Evolutionary conservation across 2,797 vertebrate species (phyloP).

Genomic region (Hybognathus amarus): DNA sequence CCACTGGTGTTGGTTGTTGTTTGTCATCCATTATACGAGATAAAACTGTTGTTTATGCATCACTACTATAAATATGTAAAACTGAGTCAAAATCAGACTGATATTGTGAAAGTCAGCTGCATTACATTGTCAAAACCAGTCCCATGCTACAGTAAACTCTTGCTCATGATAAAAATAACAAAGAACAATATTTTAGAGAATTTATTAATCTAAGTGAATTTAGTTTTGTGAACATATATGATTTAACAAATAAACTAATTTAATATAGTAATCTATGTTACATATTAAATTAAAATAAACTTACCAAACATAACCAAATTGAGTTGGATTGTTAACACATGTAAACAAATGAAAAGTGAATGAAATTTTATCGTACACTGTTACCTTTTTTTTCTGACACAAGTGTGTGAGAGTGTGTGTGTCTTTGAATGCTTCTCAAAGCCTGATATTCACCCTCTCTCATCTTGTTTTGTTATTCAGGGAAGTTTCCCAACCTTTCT

Average conservation of each 20-base stretch:
- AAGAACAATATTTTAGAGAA: neutral
- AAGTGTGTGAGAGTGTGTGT: neutral
- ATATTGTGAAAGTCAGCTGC: neutral
- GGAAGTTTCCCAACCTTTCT: constrained; percentile 52
- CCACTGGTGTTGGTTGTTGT: no score
- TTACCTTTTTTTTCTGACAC: constrained; percentile 30
- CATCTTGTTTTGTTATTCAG: constrained; percentile 56
- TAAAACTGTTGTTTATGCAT: neutral
- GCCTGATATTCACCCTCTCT: constrained; percentile 34
- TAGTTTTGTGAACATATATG: neutral
- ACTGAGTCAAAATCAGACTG: neutral
- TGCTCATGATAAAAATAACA: neutral
- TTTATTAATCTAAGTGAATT: neutral
- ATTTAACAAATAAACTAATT: no score
- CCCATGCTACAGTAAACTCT: neutral
- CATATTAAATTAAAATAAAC: no score
- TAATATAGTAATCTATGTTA: no score
- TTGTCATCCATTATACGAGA: neutral
- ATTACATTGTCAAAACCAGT: neutral
- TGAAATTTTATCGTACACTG: neutral
- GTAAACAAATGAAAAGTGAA: neutral
- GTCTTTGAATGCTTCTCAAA: constrained; percentile 3
- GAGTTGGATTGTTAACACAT: neutral
- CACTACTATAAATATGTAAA: neutral
- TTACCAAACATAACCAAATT: neutral